Conservation (phyloP, 2,113 vertebrate species). For the Dolichotis patagonum region DNA sequence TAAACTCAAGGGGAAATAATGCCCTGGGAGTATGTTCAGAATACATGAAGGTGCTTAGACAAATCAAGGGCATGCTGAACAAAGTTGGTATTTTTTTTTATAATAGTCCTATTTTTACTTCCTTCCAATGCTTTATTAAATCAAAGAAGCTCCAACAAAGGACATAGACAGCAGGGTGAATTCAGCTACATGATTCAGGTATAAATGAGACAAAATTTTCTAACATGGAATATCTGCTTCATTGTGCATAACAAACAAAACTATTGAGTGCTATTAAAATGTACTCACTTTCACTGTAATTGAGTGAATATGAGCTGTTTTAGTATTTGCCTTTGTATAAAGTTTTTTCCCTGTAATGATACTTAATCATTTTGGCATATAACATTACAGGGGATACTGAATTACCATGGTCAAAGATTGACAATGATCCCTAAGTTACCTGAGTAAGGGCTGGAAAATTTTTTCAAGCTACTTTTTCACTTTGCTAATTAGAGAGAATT, state of each 20-base stretch:
- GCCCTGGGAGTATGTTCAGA: conserved; percentile 83
- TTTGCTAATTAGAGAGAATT: conserved; percentile 23
- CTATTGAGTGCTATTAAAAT: background rate
- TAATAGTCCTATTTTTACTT: conserved; percentile 72
- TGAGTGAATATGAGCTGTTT: background rate
- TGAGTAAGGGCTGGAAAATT: background rate
- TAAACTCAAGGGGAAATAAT: conserved; percentile 82
- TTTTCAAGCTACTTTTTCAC: background rate
- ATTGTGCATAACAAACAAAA: conserved; percentile 34
- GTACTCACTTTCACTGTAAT: background rate
- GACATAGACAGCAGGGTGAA: background rate
- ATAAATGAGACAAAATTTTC: background rate
- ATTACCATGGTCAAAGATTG: background rate
- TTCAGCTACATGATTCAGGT: background rate
- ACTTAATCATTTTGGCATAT: conserved; percentile 16
- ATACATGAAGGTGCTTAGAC: conserved; percentile 72
- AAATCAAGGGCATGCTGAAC: conserved; percentile 76
- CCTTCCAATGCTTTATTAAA: background rate
- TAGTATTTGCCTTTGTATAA: background rate
- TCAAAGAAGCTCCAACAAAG: conserved; percentile 71
- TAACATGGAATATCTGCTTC: background rate
- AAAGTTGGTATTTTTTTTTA: background rate
- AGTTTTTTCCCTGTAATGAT: background rate
- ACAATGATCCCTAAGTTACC: background rate
- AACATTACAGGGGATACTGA: conserved; percentile 53